phyloP scores from a whole-genome alignment of 2,113 vertebrate species.

The Scomber scombrus region DNA sequence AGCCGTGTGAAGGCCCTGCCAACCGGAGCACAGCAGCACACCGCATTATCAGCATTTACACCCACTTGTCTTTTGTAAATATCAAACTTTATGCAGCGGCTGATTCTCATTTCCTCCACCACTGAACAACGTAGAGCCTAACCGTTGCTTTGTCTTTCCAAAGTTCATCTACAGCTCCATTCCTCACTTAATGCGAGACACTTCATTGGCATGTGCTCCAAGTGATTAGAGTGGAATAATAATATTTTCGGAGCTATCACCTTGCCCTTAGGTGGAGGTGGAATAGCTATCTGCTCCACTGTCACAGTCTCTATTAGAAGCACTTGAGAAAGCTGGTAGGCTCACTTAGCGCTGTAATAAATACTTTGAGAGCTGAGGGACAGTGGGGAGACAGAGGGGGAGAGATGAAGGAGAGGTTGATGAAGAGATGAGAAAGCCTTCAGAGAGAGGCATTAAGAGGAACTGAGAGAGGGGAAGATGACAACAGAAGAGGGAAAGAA shows the following conservation, averaged over 20 bases:
- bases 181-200: neutral
- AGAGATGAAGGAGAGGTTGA: conserved; percentile 44
- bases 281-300: conserved; percentile 62
- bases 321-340: conserved; percentile 64
- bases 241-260: conserved; percentile 61
- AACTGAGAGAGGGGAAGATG: neutral
- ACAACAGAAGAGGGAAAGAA: neutral
- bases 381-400: conserved; percentile 29
- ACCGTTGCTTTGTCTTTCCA: neutral
- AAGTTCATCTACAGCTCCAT: neutral
- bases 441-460: conserved; percentile 6
- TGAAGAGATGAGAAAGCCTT: conserved; percentile 53
- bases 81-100: conserved; percentile 51
- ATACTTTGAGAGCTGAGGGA: conserved; percentile 62
- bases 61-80: conserved; percentile 20
- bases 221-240: conserved; percentile 61
- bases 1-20: conserved; percentile 26
- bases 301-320: conserved; percentile 60
- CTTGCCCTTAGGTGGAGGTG: conserved; percentile 66
- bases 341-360: conserved; percentile 69
- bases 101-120: conserved; percentile 18
- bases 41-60: conserved; percentile 53
- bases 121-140: neutral
- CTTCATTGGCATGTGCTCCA: conserved; percentile 24
- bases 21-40: conserved; percentile 14